Evolutionary conservation across 2,113 vertebrate genomes (phyloP), one percentile per base, ranked within the genome.

Genomic region (Trachemys scripta): DNA sequence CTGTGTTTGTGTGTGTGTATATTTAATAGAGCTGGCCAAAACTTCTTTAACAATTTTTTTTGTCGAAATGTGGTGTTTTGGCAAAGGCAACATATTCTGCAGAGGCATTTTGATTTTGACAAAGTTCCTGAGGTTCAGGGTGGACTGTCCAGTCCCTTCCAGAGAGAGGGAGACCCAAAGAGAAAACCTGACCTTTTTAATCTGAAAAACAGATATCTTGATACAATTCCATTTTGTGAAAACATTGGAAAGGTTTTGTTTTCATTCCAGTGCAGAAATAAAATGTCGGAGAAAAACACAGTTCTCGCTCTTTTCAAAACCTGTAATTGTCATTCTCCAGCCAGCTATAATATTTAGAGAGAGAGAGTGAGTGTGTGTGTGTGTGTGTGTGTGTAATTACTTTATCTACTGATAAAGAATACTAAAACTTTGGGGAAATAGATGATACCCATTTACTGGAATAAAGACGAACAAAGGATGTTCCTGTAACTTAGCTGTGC

Each of bases 401-500:
- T 92, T 5, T 45, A 80, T 10, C 3, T 14, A 85, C 24, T 24
- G 20, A 65, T 42, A 5, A 62, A 78, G 51, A 24, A n/a, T 25
- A 45, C 3, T 24, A 75, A 81, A 38, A 78, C 51, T 87, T 84
- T 47, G 51, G 90, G 80, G 27, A 53, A 17, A 45, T 27, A 25
- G 86, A 56, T 83, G 59, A 84, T 83, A 53, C 35, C 91, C 85
- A 91, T 85, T 59, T 3, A 6, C 25, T 62, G 69, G 38, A 87
- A 76, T 20, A 78, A 45, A 78, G 22, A 82, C 53, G 88, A 94
- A 88, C 10, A 56, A 87, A 90, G 22, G 1, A 9, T 85, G 35
- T 56, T 84, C 38, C 76, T 91, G 47, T 84, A 92, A 85, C 93
- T 85, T 75, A 89, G 35, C 50, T 86, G 13, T 84, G 75, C 7